A percentile compares a stretch with the other conserved stretches of the same genome.
Evolutionary conservation across 2,113 vertebrate species (phyloP).

Genomic region (Prionailurus bengalensis): DNA sequence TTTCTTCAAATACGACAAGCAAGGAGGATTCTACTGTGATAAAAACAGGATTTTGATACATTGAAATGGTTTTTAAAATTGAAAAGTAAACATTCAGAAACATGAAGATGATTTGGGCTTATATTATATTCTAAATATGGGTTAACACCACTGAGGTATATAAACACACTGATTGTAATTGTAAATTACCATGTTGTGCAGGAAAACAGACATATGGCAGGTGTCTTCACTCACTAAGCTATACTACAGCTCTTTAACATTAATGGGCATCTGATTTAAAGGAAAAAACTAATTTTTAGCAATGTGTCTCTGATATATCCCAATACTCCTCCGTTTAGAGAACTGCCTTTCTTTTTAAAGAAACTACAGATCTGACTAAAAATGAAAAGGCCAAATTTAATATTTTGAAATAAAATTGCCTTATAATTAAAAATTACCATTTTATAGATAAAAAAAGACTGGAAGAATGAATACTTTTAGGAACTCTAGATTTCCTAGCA

Average conservation of each 20-base stretch:
- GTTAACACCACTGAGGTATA: constrained; percentile 65
- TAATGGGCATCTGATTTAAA: constrained; percentile 59
- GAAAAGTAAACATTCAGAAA: constrained; percentile 73
- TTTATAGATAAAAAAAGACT: constrained; percentile 48
- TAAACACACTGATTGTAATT: constrained; percentile 73
- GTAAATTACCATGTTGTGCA: constrained; percentile 65
- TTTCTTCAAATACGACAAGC: constrained; percentile 61
- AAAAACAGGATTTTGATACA: constrained; percentile 44
- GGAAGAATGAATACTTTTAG: constrained; percentile 24
- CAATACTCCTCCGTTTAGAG: background rate
- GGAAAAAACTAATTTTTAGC: constrained; percentile 25
- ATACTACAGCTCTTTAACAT: constrained; percentile 61
- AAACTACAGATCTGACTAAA: constrained; percentile 41
- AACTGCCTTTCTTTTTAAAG: background rate
- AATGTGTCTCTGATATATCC: constrained; percentile 5
- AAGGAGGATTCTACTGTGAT: constrained; percentile 25
- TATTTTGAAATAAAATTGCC: constrained; percentile 23
- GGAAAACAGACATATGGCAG: constrained; percentile 76
- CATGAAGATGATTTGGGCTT: constrained; percentile 56
- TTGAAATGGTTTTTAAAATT: constrained; percentile 65
- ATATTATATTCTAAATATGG: constrained; percentile 70
- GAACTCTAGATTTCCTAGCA: background rate
- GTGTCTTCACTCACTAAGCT: constrained; percentile 56
- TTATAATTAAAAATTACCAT: constrained; percentile 42
- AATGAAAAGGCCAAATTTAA: constrained; percentile 37